Conservation (phyloP, 2,888 invertebrate species). For the Trichogramma dendrolimi region DNA sequence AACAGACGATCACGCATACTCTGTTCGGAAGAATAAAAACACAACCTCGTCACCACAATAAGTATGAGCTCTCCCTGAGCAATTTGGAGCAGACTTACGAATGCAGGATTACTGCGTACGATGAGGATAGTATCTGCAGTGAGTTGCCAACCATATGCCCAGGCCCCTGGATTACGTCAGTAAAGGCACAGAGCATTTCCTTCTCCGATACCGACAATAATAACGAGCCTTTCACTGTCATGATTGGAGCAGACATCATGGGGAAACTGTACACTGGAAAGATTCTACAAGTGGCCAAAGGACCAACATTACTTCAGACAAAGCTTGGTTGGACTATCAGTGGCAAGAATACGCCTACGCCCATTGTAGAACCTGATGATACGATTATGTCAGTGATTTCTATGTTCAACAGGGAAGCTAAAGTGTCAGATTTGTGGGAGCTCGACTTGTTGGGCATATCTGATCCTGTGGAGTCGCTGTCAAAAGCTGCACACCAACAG, state of each 20-base stretch:
- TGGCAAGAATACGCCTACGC: conserved; percentile 24
- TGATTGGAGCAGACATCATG: conserved; percentile 30
- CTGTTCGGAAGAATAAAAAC: conserved; percentile 3
- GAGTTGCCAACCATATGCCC: neutral
- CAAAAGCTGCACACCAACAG: conserved; percentile 28
- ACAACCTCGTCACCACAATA: neutral
- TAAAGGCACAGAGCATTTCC: conserved; percentile 19
- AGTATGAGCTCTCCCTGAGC: neutral
- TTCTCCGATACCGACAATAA: conserved; percentile 18
- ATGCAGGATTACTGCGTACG: neutral
- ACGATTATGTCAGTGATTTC: conserved; percentile 11
- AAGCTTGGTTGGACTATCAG: conserved; percentile 35
- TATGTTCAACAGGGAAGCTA: conserved; percentile 25
- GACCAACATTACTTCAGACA: conserved; percentile 34
- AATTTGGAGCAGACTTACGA: neutral
- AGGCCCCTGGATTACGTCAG: conserved; percentile 12
- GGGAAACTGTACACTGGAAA: conserved; percentile 20
- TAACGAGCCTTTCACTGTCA: conserved; percentile 27
- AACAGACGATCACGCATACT: conserved; percentile 11
- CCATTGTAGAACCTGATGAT: conserved; percentile 10
- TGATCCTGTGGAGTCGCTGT: conserved; percentile 33
- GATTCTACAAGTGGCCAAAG: conserved; percentile 25
- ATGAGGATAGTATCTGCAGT: neutral
- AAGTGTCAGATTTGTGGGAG: conserved; percentile 36
- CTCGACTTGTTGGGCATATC: conserved; percentile 38